Evolutionary conservation across 2,888 invertebrate genomes (phyloP).

Genomic region (Lomographa bimaculata): DNA sequence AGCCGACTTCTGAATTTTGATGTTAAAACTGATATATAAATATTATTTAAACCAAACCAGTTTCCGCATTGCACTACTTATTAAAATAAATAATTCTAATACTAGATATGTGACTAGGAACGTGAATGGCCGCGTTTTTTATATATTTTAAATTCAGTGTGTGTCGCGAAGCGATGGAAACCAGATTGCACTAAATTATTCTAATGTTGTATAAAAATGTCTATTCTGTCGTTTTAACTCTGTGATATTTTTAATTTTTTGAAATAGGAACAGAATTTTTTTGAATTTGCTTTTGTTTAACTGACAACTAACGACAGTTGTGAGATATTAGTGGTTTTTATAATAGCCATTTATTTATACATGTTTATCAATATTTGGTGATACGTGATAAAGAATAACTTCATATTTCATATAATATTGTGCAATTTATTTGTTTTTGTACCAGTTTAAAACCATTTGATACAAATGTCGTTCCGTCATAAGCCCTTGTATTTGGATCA

Average conservation of each 20-base stretch:
- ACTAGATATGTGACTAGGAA: conserved; percentile 8
- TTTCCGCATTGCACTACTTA: conserved; percentile 14
- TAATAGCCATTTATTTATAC: too few relatives aligned
- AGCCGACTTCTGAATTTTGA: conserved; percentile 1
- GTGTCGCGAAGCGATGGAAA: conserved; percentile 19
- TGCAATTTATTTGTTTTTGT: too few relatives aligned
- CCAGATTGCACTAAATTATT: conserved; percentile 19
- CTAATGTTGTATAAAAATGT: conserved; percentile 5
- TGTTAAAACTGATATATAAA: conserved; percentile 3
- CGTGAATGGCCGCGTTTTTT: conserved; percentile 12
- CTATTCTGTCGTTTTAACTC: conserved; percentile 4
- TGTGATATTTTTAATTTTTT: neutral
- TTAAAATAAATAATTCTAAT: conserved; percentile 19
- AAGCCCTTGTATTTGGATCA: too few relatives aligned
- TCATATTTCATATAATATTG: too few relatives aligned
- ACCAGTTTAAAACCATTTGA: too few relatives aligned
- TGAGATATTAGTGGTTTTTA: too few relatives aligned
- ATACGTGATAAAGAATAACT: too few relatives aligned
- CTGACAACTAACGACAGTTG: too few relatives aligned
- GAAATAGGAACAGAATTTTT: too few relatives aligned
- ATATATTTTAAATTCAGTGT: conserved; percentile 14
- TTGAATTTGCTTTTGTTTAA: too few relatives aligned
- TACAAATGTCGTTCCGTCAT: too few relatives aligned
- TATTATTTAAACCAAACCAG: neutral
- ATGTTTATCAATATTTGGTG: too few relatives aligned